phyloP scores from a whole-genome alignment of 1,140 invertebrate species.

The Tetramorium parvispinum region DNA sequence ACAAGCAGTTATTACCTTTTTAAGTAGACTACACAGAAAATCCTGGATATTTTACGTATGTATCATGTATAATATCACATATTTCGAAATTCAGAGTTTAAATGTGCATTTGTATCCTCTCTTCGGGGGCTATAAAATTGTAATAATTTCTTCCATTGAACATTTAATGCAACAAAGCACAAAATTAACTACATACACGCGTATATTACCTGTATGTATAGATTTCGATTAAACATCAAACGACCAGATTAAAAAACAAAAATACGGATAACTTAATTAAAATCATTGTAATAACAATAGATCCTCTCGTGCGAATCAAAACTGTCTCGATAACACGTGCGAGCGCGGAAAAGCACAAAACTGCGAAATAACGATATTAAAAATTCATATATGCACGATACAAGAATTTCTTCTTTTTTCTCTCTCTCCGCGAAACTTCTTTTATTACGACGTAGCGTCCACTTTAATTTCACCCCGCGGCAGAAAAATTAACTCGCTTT shows the following conservation, averaged over 20 bases:
- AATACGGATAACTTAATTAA: background rate
- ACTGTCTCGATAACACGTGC: background rate
- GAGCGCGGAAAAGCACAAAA: background rate
- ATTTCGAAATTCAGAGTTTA: background rate
- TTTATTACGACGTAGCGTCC: constrained; percentile 14
- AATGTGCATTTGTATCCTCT: background rate
- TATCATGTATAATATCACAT: background rate
- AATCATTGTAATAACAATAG: background rate
- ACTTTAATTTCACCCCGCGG: constrained; percentile 43
- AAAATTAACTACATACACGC: background rate
- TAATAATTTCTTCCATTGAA: background rate
- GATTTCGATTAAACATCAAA: background rate
- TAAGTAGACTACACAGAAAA: background rate
- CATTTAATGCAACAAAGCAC: background rate
- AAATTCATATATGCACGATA: constrained; percentile 21
- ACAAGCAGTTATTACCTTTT: background rate
- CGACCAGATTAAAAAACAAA: background rate
- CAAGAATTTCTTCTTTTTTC: constrained; percentile 6
- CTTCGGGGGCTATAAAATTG: background rate
- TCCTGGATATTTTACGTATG: background rate
- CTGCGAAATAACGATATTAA: constrained; percentile 1
- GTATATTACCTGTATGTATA: background rate
- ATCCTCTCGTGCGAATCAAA: background rate
- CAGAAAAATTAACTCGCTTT: constrained; percentile 52
- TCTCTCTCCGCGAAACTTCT: constrained; percentile 1